Percentiles rank a stretch among this genome's conserved stretches.
Conservation (phyloP, 2,797 vertebrate genomes). For the Hapalemur alaotrensis region DNA sequence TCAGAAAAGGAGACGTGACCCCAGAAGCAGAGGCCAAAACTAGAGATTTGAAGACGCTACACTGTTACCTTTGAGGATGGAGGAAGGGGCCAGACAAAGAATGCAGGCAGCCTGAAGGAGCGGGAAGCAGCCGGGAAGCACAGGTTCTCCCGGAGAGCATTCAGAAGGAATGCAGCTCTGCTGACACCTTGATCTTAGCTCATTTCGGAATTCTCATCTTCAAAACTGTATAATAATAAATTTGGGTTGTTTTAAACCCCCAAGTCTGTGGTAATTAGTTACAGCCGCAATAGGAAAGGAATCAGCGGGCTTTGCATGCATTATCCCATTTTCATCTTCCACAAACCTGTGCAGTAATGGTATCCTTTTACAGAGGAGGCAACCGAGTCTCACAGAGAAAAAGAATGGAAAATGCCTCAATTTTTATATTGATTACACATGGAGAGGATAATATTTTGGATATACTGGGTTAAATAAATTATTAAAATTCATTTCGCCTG, state of each 20-base stretch:
- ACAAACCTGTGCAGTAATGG: not conserved
- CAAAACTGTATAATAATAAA: not conserved
- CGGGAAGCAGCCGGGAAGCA: not conserved
- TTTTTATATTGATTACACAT: not conserved
- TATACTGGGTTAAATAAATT: not conserved
- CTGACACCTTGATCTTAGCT: not conserved
- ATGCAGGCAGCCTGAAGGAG: not conserved
- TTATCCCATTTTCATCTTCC: not conserved
- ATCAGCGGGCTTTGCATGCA: not conserved
- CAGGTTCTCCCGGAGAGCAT: not conserved
- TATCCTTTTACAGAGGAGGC: not conserved
- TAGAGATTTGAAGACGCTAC: not conserved
- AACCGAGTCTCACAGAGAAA: not conserved
- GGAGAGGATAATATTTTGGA: not conserved
- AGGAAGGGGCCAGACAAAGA: not conserved
- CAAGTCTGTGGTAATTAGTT: not conserved
- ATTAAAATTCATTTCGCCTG: not conserved
- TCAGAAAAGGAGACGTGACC: not conserved
- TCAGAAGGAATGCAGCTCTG: not conserved
- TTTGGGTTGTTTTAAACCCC: not conserved
- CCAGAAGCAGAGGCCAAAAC: not conserved
- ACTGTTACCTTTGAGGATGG: not conserved
- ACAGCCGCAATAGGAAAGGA: not conserved
- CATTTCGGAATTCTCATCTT: not conserved
- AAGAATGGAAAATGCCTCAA: not conserved